Evolutionary conservation across 2,888 invertebrate genomes (phyloP).

Genomic region (Agrochola circellaris): DNA sequence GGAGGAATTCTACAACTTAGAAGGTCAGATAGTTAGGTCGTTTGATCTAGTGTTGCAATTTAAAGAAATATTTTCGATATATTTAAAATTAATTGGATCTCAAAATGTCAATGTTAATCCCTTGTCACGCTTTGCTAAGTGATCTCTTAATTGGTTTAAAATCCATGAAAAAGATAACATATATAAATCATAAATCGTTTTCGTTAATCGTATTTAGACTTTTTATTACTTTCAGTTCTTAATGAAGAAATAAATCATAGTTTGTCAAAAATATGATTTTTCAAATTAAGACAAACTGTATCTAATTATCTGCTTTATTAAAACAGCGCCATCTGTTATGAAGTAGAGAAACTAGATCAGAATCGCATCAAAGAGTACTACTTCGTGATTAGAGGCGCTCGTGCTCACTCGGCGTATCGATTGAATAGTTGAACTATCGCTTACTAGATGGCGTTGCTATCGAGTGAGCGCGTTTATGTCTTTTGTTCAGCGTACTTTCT

Average conservation of each 20-base stretch:
- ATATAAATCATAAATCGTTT: neutral
- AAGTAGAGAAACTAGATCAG: constrained; percentile 60
- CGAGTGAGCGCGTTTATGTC: constrained; percentile 77
- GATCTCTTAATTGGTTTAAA: neutral
- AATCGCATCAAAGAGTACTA: neutral
- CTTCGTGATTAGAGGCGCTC: neutral
- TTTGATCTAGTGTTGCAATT: constrained; percentile 25
- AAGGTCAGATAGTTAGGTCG: constrained; percentile 19
- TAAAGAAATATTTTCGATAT: neutral
- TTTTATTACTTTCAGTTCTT: neutral
- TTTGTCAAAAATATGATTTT: neutral
- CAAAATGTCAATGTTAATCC: constrained; percentile 66
- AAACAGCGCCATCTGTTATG: constrained; percentile 73
- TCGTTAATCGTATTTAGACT: neutral
- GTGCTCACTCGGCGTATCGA: constrained; percentile 15
- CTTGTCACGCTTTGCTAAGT: constrained; percentile 38
- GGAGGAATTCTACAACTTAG: neutral
- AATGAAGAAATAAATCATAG: neutral
- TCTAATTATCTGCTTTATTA: neutral
- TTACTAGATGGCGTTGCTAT: constrained; percentile 71
- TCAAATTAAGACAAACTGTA: no score
- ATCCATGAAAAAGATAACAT: neutral
- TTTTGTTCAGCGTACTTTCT: constrained; percentile 68
- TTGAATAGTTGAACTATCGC: constrained; percentile 52
- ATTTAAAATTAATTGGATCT: constrained; percentile 49